phyloP scores from a whole-genome alignment of 2,113 vertebrate species.

The Epinephelus fuscoguttatus region DNA sequence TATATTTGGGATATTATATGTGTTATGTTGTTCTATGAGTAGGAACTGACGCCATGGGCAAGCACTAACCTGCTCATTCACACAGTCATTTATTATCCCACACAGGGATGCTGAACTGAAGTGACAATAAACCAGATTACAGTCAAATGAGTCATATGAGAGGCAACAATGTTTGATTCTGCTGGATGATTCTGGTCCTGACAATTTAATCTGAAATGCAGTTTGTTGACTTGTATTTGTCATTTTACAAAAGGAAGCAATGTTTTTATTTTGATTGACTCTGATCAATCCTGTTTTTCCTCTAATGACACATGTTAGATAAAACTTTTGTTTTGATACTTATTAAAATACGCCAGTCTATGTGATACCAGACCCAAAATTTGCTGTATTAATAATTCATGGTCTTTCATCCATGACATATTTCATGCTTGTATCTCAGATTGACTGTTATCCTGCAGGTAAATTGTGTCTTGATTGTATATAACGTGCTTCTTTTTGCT shows the following conservation, averaged over 20 bases:
- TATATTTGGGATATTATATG: background rate
- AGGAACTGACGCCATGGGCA: background rate
- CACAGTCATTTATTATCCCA: background rate
- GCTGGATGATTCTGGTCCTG: too few relatives aligned
- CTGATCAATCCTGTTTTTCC: background rate
- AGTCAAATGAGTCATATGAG: background rate
- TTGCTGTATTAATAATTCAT: background rate
- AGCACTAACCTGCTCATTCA: background rate
- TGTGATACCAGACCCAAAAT: background rate
- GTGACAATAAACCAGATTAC: background rate
- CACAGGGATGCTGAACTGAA: background rate
- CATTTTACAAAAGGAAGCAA: too few relatives aligned
- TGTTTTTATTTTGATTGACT: too few relatives aligned
- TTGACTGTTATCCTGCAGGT: background rate
- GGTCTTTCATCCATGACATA: background rate
- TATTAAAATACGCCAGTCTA: background rate
- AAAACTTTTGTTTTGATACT: background rate
- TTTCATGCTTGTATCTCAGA: background rate
- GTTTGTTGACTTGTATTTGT: too few relatives aligned
- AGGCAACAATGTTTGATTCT: too few relatives aligned
- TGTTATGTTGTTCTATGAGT: too few relatives aligned
- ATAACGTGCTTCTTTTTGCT: background rate
- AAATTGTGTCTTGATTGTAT: background rate
- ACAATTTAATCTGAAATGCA: too few relatives aligned
- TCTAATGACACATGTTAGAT: background rate